Evolutionary conservation across 2,888 invertebrate genomes (phyloP).

Genomic region (Drosophila peninsularis): DNA sequence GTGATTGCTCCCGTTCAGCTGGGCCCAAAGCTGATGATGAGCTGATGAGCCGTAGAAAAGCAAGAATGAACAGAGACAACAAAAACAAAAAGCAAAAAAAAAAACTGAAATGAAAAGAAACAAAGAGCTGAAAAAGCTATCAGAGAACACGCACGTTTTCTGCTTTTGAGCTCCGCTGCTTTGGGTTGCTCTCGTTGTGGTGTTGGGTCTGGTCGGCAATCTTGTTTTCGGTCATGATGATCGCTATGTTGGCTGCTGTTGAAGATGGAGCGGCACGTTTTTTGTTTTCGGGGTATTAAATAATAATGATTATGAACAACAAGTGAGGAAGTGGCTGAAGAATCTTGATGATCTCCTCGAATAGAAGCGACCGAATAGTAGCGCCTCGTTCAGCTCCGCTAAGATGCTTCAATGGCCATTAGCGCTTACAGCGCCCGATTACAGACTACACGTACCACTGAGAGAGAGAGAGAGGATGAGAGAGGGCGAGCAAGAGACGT

Average conservation of each 20-base stretch:
- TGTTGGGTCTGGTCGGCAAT: slow-evolving; percentile 52
- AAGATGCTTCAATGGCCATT: slow-evolving; percentile 70
- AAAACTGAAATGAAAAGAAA: slow-evolving; percentile 7
- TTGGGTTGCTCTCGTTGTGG: slow-evolving; percentile 9
- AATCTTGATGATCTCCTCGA: slow-evolving; percentile 62
- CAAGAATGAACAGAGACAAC: slow-evolving; percentile 10
- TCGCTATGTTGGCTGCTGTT: slow-evolving; percentile 32
- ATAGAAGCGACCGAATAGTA: slow-evolving; percentile 16
- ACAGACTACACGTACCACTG: slow-evolving; percentile 59
- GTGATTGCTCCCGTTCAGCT: slow-evolving; percentile 54
- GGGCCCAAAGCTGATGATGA: slow-evolving; percentile 31
- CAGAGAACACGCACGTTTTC: slow-evolving; percentile 58
- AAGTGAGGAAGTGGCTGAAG: slow-evolving; percentile 76
- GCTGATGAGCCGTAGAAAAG: slow-evolving; percentile 21
- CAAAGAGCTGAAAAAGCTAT: slow-evolving; percentile 51
- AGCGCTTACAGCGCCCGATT: slow-evolving; percentile 78
- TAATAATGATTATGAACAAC: slow-evolving; percentile 77
- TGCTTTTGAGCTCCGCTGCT: slow-evolving; percentile 6
- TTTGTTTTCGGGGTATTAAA: slow-evolving; percentile 75
- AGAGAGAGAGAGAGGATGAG: background rate
- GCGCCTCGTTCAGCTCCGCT: slow-evolving; percentile 43
- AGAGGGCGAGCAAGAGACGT: slow-evolving; percentile 41
- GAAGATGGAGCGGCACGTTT: slow-evolving; percentile 66
- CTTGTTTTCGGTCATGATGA: slow-evolving; percentile 71
- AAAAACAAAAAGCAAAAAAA: background rate